Base-by-base conservation (phyloP, 2,113 vertebrate genomes). In the Pionites leucogaster region DNA sequence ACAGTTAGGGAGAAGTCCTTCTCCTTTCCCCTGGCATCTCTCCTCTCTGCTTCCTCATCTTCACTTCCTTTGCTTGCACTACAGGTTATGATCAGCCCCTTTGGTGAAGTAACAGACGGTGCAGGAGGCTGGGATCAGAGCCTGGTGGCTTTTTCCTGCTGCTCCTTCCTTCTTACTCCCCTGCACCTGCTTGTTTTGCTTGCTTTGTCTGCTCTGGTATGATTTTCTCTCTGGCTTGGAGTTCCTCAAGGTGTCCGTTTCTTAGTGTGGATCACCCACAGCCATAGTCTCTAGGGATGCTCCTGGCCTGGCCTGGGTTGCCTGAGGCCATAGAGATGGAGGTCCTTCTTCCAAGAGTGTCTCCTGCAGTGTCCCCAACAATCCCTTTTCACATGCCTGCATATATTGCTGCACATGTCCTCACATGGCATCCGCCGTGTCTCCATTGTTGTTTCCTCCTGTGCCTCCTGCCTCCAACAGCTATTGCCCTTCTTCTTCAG, bases 51-150 rank as follows among this genome's bases (percentile, higher is more conserved):
- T 55, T 44, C 12, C 11, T 37, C 53, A 13, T 63, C 42, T 72
- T 5, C 5, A 14, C 7, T 19, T 23, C 7, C 2, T 2, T 50
- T 0, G 0, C 52, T 57, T 24, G 28, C 12, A 28, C 14, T 14
- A 29, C 11, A 14, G 28, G 16, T 50, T 71, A 14, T 2, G 10
- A 23, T 20, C 57, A 76, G 57, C 12, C 7, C 37, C 18, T 42
- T n/a, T 2, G 10, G 11, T n/a, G 41, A 69, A 17, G 10, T 0
- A 2, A 31, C 24, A 42, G 27, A 18, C 3, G 1, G 11, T 41
- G 25, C 24, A 47, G 70, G 42, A 68, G 33, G 2, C 8, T 18
- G 5, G 3, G 5, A 6, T 55, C 46, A 55, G 35, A 7, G 1
- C 11, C 33, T 71, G 35, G 12, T 55, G 41, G 6, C 15, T 85